Percentiles rank a stretch among this genome's conserved stretches.
These are phyloP conservation scores for Fistularia tabacaria DNA, from an alignment of 2,797 vertebrate species.

Conservation along the genomic window DNA sequence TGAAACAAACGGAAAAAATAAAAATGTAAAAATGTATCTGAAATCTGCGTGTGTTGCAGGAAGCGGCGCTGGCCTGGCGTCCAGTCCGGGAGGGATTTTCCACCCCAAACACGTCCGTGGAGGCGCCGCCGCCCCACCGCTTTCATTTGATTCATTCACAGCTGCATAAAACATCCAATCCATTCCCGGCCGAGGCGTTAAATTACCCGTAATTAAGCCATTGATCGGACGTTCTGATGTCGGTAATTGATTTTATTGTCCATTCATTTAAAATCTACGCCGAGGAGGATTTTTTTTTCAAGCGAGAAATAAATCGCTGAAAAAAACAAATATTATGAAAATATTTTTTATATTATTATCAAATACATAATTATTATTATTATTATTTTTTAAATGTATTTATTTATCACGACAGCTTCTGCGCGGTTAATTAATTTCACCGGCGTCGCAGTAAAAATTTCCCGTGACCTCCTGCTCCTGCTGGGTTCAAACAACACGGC, in stretches of 20 bases:
- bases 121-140: slow-evolving; percentile 39
- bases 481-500: too few species aligned
- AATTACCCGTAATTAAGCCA: slow-evolving; percentile 69
- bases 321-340: too few species aligned
- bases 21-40: too few species aligned
- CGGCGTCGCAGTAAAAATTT: slow-evolving; percentile 19
- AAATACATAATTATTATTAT: too few species aligned
- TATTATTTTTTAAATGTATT: too few species aligned
- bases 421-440: slow-evolving; percentile 5
- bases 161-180: slow-evolving; percentile 69
- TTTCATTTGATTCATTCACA: slow-evolving; percentile 66
- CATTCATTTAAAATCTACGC: slow-evolving; percentile 61
- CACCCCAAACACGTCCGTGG: slow-evolving; percentile 43
- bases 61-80: too few species aligned
- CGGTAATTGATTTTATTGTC: slow-evolving; percentile 71
- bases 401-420: too few species aligned
- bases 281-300: not conserved
- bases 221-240: slow-evolving; percentile 68
- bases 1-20: too few species aligned
- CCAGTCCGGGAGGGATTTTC: slow-evolving; percentile 10
- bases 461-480: slow-evolving; percentile 26
- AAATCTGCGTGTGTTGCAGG: not conserved
- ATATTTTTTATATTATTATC: too few species aligned
- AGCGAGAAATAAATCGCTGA: not conserved
- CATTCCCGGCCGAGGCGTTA: slow-evolving; percentile 66